These are phyloP conservation scores for Phengaris alcon DNA, from an alignment of 2,888 invertebrate genomes.

Conservation along the genomic window DNA sequence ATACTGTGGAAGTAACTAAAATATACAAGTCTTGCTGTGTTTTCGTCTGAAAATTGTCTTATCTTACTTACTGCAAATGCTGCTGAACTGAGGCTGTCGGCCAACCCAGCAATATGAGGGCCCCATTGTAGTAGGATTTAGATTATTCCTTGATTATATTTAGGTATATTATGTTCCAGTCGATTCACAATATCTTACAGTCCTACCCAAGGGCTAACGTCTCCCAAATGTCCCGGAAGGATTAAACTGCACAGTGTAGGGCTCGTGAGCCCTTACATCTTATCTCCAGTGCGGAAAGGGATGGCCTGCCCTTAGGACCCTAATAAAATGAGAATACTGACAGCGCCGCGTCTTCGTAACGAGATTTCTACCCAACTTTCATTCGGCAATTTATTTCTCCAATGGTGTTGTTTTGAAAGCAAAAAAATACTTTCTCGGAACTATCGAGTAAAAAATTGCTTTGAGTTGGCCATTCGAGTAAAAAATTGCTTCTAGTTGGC, in stretches of 20 bases:
- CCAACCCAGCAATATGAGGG: too few species aligned
- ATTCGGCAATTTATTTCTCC: background rate
- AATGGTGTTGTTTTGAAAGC: slow-evolving; percentile 6
- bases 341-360: slow-evolving; percentile 9
- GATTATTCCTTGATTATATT: background rate
- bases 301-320: slow-evolving; percentile 10
- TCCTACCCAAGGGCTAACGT: background rate
- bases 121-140: too few species aligned
- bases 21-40: too few species aligned
- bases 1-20: too few species aligned
- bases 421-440: background rate
- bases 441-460: too few species aligned
- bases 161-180: background rate
- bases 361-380: slow-evolving; percentile 16
- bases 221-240: slow-evolving; percentile 14
- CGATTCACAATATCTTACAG: background rate
- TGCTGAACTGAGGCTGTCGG: too few species aligned
- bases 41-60: too few species aligned
- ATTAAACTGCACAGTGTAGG: slow-evolving; percentile 5
- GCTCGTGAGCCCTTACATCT: slow-evolving; percentile 6
- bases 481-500: background rate
- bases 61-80: too few species aligned
- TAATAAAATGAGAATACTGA: slow-evolving; percentile 17
- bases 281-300: slow-evolving; percentile 19
- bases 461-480: background rate